These are phyloP conservation scores for Cotesia vestalis DNA, from an alignment of 1,140 invertebrate species.

Conservation along the genomic window DNA sequence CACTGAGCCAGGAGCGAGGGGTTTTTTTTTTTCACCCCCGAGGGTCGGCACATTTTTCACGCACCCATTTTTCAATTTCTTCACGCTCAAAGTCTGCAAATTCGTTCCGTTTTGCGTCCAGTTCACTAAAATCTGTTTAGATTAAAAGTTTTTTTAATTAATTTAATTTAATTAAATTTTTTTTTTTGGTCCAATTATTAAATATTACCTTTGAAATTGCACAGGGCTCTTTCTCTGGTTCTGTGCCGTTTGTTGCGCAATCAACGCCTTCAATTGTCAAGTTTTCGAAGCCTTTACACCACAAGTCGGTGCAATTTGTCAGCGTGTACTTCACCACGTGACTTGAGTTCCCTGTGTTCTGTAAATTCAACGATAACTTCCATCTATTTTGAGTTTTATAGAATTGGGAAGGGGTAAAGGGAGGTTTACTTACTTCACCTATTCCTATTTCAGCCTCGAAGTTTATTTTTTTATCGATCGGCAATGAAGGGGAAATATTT, in stretches of 20 bases:
- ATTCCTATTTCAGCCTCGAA: constrained; percentile 19
- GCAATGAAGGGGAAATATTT: constrained; percentile 23
- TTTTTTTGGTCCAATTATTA: background rate
- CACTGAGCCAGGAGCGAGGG: background rate
- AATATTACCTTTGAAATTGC: constrained; percentile 9
- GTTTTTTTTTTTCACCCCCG: background rate
- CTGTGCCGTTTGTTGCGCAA: constrained; percentile 7
- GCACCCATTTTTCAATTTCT: no score
- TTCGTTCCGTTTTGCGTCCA: background rate
- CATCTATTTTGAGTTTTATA: background rate
- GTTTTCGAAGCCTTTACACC: constrained; percentile 14
- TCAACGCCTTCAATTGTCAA: constrained; percentile 2
- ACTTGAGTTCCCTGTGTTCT: constrained; percentile 15
- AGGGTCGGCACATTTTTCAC: no score
- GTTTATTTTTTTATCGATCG: constrained; percentile 10
- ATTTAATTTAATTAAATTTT: background rate
- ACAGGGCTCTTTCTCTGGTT: constrained; percentile 21
- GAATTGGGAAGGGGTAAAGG: background rate
- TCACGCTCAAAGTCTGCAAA: background rate
- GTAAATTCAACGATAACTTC: background rate
- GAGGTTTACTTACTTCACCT: constrained; percentile 5
- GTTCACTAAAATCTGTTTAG: background rate
- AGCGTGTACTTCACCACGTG: constrained; percentile 19
- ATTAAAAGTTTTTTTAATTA: background rate
- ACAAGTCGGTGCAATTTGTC: constrained; percentile 10